Evolutionary conservation across 2,888 invertebrate genomes (phyloP).

Genomic region (Falcaria lacertinaria): DNA sequence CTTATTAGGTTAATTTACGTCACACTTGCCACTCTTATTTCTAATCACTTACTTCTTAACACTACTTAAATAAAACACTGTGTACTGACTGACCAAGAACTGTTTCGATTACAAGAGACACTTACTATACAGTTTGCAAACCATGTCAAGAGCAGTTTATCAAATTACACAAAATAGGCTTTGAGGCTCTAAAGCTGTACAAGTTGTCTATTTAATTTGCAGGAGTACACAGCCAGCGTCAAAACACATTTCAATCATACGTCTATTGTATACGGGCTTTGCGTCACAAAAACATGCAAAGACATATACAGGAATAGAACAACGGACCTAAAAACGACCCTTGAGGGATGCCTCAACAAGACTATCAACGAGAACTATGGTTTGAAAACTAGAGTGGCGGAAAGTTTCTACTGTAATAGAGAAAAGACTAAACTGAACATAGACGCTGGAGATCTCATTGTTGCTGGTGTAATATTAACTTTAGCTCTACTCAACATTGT

Average conservation of each 20-base stretch:
- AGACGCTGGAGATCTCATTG: conserved; percentile 13
- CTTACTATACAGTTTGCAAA: background rate
- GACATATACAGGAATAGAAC: conserved; percentile 13
- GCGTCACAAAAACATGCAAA: conserved; percentile 26
- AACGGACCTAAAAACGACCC: conserved; percentile 14
- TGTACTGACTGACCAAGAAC: too few species aligned
- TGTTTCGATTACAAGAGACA: too few species aligned
- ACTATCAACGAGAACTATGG: conserved; percentile 17
- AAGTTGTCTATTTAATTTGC: conserved; percentile 9
- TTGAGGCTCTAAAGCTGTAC: too few species aligned
- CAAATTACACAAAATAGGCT: too few species aligned
- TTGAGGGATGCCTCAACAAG: conserved; percentile 39
- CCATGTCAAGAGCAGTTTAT: too few species aligned
- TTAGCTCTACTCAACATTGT: conserved; percentile 22
- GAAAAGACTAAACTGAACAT: conserved; percentile 2
- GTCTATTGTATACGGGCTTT: conserved; percentile 26
- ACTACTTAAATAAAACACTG: too few species aligned
- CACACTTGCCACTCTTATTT: too few species aligned
- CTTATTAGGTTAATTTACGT: too few species aligned
- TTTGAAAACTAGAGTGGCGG: conserved; percentile 16
- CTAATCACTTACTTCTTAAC: too few species aligned
- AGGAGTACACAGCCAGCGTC: conserved; percentile 30
- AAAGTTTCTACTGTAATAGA: conserved; percentile 8
- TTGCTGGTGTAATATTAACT: conserved; percentile 17
- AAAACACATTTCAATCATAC: conserved; percentile 32